These are phyloP conservation scores for Carcharodon carcharias DNA, from an alignment of 2,797 vertebrate genomes.

Conservation along the genomic window DNA sequence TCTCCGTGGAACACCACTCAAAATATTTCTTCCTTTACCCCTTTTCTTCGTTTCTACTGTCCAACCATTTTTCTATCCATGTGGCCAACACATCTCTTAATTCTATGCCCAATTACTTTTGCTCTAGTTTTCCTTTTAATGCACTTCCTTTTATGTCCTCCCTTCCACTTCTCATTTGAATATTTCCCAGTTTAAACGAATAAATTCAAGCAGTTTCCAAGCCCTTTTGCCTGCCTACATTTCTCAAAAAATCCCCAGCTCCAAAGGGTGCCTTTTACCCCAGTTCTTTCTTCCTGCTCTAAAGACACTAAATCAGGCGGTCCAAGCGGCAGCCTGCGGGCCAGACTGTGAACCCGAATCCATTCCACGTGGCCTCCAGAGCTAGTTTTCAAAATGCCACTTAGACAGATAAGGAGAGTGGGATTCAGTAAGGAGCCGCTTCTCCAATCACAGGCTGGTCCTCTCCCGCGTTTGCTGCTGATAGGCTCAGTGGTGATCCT, in stretches of 20 bases:
- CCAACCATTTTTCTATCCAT: neutral
- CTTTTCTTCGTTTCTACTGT: neutral
- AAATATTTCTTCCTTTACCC: neutral
- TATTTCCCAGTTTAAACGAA: neutral
- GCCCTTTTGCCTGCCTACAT: neutral
- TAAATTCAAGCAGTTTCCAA: neutral
- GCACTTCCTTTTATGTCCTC: neutral
- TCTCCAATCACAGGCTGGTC: too few relatives aligned
- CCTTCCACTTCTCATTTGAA: neutral
- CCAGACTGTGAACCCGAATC: too few relatives aligned
- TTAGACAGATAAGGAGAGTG: too few relatives aligned
- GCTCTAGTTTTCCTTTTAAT: neutral
- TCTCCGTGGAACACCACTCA: neutral
- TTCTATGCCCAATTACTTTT: neutral
- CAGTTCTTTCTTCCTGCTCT: neutral
- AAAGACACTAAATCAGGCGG: neutral
- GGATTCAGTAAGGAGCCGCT: too few relatives aligned
- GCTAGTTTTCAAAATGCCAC: too few relatives aligned
- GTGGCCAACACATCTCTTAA: neutral
- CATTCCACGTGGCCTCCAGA: too few relatives aligned
- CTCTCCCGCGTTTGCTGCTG: too few relatives aligned
- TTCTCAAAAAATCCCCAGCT: neutral
- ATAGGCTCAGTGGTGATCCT: too few relatives aligned
- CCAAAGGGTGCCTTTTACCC: neutral
- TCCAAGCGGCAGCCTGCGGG: too few relatives aligned